Base-by-base conservation (phyloP, 2,113 vertebrate species). In the Carlito syrichta region DNA sequence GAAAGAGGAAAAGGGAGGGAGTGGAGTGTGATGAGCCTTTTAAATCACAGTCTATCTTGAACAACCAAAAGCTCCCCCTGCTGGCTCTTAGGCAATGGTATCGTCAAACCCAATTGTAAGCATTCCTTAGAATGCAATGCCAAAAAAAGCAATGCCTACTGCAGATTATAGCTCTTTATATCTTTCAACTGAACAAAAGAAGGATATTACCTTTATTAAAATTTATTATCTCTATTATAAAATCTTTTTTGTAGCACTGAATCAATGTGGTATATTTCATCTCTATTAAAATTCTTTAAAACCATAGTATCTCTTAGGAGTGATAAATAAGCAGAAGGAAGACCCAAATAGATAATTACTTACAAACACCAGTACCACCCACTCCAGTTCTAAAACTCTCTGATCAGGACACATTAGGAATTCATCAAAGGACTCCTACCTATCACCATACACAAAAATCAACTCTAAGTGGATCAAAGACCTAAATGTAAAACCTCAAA, bases 21-120 rank as follows among this genome's bases (percentile, higher is more conserved):
- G 38, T 8, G 81, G 56, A 63, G 81, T 17, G 40, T 84, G 85
- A 16, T 11, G 54, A 74, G 95, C 22, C 38, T 93, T 71, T 56
- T 97, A 95, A 94, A 27, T 96, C 88, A 40, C 77, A 91, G 66
- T 95, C 56, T 1, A 79, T 16, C 89, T 87, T 12, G 38, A 94
- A 82, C 0, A 90, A 77, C 92, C 85, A 95, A 98, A 95, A 97
- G 97, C 98, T 97, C 99, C 99, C 99, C 97, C 99, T 99, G 98
- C 98, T 98, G 99, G 99, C 78, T 45, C 71, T 50, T 35, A 89
- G 84, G 83, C n/a, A 77, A 69, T 10, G 23, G 20, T 32, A 54
- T 35, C 22, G 16, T 60, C 40, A 88, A 73, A 58, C 9, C 45
- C 16, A 63, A 43, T 0, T 30, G 27, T 45, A 66, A 69, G 30